Base-by-base conservation (phyloP, 2,888 invertebrate genomes). In the Lepidochitona cinerea region DNA sequence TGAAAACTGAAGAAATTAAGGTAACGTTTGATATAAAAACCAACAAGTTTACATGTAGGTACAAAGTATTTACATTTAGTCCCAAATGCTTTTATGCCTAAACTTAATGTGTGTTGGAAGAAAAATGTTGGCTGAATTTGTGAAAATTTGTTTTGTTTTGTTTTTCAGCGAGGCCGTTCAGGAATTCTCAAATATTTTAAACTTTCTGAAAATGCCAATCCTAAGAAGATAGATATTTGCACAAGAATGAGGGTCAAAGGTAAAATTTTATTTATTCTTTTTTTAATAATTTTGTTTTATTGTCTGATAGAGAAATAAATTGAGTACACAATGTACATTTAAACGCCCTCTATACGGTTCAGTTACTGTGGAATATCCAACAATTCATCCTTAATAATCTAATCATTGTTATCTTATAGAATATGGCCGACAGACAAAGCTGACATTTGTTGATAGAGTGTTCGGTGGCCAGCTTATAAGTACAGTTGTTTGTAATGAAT, bases 401-500 rank as follows among this genome's bases (percentile, higher is more conserved):
- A n/a, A n/a, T n/a, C n/a, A n/a, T n/a, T 7, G 2, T 49, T 49
- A 49, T 7, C 3, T 49, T 49, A 23, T 79, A 91, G 91, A 87
- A 7, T 90, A 90, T 84, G 88, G 91, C 6, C 81, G 83, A 3
- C 87, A 90, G 70, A 89, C 90, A 37, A 88, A 91, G 71, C 91
- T 92, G 72, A 92, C 92, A 1, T 88, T 92, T 72, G 89, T 93
- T 7, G 98, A 99, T 90, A 95, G 95, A 89, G 95, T 99, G 70
- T 99, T 99, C 92, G 95, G 97, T 36, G 99, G 99, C 0, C 94
- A 95, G 86, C 93, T 98, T 18, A 95, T 98, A 1, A 98, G 97
- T 37, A 89, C 90, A 4, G 87, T 92, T 37, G 94, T 95, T 74
- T 99, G 98, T 89, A 94, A 96, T 84, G 96, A 96, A 77, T 99